Evolutionary conservation across 2,888 invertebrate species (phyloP).

Genomic region (Calephelis perditalis): DNA sequence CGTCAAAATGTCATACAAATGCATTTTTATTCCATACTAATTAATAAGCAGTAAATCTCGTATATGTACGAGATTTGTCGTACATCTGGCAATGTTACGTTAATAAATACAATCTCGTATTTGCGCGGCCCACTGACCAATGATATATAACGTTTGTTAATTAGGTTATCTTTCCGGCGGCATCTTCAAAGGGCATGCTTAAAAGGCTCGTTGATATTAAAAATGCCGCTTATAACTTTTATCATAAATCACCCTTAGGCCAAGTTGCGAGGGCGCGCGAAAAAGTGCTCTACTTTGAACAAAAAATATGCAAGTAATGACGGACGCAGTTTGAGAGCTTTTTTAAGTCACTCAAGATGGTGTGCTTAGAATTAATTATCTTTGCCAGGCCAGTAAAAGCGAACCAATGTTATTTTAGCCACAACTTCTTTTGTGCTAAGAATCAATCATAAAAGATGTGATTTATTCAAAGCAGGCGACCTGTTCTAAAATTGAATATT

Average conservation of each 20-base stretch:
- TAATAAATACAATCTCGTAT: slow-evolving; percentile 63
- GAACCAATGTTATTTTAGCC: slow-evolving; percentile 37
- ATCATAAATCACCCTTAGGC: slow-evolving; percentile 73
- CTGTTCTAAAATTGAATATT: neutral
- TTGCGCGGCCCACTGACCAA: slow-evolving; percentile 55
- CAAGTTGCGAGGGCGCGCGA: slow-evolving; percentile 59
- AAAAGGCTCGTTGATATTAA: slow-evolving; percentile 74
- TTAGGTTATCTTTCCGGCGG: slow-evolving; percentile 73
- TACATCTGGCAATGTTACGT: slow-evolving; percentile 22
- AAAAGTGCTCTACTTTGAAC: slow-evolving; percentile 59
- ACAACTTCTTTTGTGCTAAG: slow-evolving; percentile 20
- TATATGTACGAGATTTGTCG: neutral
- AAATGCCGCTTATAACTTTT: slow-evolving; percentile 70
- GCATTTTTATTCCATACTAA: too few relatives aligned
- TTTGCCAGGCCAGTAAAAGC: slow-evolving; percentile 35
- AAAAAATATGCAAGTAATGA: slow-evolving; percentile 76
- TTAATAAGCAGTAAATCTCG: too few relatives aligned
- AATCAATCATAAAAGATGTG: slow-evolving; percentile 4
- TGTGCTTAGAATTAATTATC: slow-evolving; percentile 71
- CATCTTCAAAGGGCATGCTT: slow-evolving; percentile 64
- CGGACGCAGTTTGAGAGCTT: slow-evolving; percentile 69
- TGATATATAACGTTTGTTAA: slow-evolving; percentile 74
- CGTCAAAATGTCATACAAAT: too few relatives aligned
- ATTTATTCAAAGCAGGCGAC: neutral
- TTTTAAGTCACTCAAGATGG: slow-evolving; percentile 57